A percentile compares a stretch with the other conserved stretches of the same genome.
These are phyloP conservation scores for Lottia gigantea DNA, from an alignment of 2,888 invertebrate species.

Conservation along the genomic window DNA sequence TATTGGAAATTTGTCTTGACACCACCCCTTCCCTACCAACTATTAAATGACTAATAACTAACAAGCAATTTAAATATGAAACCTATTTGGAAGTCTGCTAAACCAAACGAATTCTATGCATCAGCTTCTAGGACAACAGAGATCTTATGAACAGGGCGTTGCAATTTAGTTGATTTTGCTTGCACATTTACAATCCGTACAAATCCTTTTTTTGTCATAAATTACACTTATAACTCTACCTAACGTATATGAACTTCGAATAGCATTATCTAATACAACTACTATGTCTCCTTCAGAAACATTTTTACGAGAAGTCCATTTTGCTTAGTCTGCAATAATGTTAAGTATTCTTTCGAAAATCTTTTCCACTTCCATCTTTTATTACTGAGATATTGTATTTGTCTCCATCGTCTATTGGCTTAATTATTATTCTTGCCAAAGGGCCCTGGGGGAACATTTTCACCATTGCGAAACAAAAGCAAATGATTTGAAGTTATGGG, in stretches of 20 bases:
- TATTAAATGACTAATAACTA: too few relatives aligned
- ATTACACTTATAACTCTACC: neutral
- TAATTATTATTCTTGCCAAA: constrained; percentile 29
- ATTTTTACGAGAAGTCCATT: constrained; percentile 17
- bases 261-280: constrained; percentile 13
- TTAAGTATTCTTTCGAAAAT: constrained; percentile 25
- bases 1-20: too few relatives aligned
- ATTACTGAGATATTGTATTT: constrained; percentile 34
- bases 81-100: too few relatives aligned
- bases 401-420: constrained; percentile 29
- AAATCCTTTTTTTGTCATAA: constrained; percentile 8
- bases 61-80: too few relatives aligned
- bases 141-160: constrained; percentile 19
- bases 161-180: neutral
- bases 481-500: constrained; percentile 33
- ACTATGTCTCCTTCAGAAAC: constrained; percentile 1
- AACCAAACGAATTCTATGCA: too few relatives aligned
- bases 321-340: constrained; percentile 21
- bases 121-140: constrained; percentile 15
- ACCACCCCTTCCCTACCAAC: too few relatives aligned
- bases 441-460: constrained; percentile 26
- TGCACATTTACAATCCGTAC: constrained; percentile 15
- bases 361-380: constrained; percentile 28
- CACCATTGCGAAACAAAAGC: constrained; percentile 16
- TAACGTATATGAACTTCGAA: constrained; percentile 12